Base-by-base conservation (phyloP, 1,140 invertebrate genomes). In the Diabrotica virgifera region DNA sequence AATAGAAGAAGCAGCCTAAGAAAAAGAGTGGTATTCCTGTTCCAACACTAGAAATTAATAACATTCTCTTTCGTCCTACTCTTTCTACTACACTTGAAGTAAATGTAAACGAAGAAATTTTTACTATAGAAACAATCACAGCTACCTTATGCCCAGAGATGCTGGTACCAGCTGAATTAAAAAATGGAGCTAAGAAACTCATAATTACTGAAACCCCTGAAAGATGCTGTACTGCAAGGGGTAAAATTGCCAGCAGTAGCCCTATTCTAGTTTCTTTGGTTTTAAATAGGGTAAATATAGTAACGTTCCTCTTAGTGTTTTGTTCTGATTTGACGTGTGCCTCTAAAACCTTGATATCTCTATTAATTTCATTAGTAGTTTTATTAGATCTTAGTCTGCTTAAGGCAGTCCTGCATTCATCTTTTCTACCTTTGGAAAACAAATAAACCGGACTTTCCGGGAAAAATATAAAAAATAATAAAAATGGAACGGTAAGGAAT, bases 391-490 rank as follows among this genome's bases (percentile, higher is more conserved):
- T 81, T 0, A 96, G 79, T 68, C 83, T 88, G 59, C 82, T 80
- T 63, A 96, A 77, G 5, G 89, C 80, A 5, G 81, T 73, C 0
- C 84, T 75, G 0, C 92, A 92, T 5, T 87, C 85, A 5, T 83
- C 77, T 38, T 83, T 82, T 13, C 84, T 81, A 13, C 80, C 82
- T 72, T 85, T 85, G 6, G 80, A 78, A 0, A 91, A 77, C 40
- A 89, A 80, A 65, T 85, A 92, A 58, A 87, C 88, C 0, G 94
- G 94, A 35, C 90, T 90, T 75, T 96, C 94, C 0, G 93, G 93
- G 81, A 94, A 89, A 58, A 87, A 85, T 2, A 59, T 5, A 68
- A 88, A 86, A 0, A 84, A 62, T 0, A 90, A 69, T 46, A 89
- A 74, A 77, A 92, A 89, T 0, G 86, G 14, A 0, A 87, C 69